Percentiles rank a stretch among this genome's conserved stretches.
These are phyloP conservation scores for Linnaemya vulpina DNA, from an alignment of 2,888 invertebrate species.

Conservation along the genomic window DNA sequence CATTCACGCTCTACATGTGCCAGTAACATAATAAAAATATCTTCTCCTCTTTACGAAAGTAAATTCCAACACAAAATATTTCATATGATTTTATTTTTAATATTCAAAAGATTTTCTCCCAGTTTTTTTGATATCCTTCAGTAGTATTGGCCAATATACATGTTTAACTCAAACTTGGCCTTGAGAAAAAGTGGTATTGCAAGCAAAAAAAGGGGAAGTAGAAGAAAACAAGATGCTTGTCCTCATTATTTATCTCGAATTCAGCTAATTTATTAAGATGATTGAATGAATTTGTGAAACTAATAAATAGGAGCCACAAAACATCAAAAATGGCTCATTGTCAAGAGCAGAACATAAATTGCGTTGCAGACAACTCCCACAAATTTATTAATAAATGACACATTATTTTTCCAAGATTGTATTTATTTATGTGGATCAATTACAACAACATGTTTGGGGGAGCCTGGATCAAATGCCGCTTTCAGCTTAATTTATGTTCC, in stretches of 20 bases:
- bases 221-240: conserved; percentile 34
- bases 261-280: conserved; percentile 45
- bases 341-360: neutral
- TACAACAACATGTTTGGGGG: too few relatives aligned
- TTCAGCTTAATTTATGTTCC: too few relatives aligned
- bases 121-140: neutral
- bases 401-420: too few relatives aligned
- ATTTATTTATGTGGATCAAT: too few relatives aligned
- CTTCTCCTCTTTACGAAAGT: neutral
- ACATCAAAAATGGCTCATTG: neutral
- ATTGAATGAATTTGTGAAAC: conserved; percentile 8
- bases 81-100: neutral
- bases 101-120: neutral
- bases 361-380: too few relatives aligned
- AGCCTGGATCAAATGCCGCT: too few relatives aligned
- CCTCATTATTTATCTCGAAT: neutral
- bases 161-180: neutral
- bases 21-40: neutral
- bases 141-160: neutral
- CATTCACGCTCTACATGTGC: neutral
- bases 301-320: neutral
- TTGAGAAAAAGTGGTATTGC: neutral
- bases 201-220: neutral
- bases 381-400: too few relatives aligned
- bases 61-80: neutral